Base-by-base conservation (phyloP, 2,797 vertebrate species). In the Lerista edwardsae region DNA sequence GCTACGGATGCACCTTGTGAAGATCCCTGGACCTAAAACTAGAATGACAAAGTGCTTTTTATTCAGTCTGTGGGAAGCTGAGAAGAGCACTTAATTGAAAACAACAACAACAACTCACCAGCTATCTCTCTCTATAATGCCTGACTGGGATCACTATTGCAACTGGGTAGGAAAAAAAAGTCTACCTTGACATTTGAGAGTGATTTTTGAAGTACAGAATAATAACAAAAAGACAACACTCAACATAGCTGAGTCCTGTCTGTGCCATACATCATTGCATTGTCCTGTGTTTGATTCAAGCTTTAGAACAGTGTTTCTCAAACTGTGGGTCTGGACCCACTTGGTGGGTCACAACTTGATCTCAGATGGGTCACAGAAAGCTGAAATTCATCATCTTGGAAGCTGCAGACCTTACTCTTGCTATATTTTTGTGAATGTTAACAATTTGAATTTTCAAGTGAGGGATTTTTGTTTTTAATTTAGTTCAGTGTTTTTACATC, bases 61-160 rank as follows among this genome's bases (percentile, higher is more conserved):
- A n/a, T 80, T 75, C 61, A 47, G 17, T 69, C 17, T 55, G 78
- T 31, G 29, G 17, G 59, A 73, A 36, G 17, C 61, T n/a, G 61
- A 80, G 44, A 44, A 47, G 44, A 73, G 51, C 7, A 11, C 36
- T 84, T 84, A 59, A 76, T 73, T 34, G 59, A 75, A 36, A 72
- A n/a, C n/a, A 81, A 65, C 57, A 84, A 84, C 14, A 87, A n/a
- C n/a, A 76, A 27, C 47, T 72, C 29, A 41, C 78, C 44, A 31
- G 23, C 9, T 44, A 17, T 64, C 31, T 51, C 31, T 29, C 29
- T 77, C 31, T 29, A 17, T 4, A 29, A 19, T 27, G 9, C 23
- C 51, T 65, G n/a, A 39, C 44, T 68, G 41, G 19, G 36, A 21
- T 87, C 47, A 61, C 31, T 68, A 59, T 29, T 72, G 41, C 55